Base-by-base conservation (phyloP, 2,797 vertebrate species). In the Coccyzus lansbergi region DNA sequence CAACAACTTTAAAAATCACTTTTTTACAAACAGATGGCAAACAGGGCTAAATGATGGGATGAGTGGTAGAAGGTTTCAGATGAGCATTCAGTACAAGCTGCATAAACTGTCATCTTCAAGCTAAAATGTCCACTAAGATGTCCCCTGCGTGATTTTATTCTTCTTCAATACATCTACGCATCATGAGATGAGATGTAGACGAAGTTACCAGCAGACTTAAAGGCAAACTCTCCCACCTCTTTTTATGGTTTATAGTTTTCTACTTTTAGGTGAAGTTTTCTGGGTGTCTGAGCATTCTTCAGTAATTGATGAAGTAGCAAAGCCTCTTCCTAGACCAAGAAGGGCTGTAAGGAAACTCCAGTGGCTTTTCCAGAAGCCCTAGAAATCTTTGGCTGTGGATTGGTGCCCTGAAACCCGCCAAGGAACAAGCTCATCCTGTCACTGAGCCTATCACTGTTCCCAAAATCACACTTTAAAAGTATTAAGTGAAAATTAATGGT, bases 401-500 rank as follows among this genome's bases (percentile, higher is more conserved):
- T 44, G 22, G 8, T 76, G 78, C 52, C 26, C n/a, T 67, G 52
- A 70, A 87, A 85, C 24, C 42, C 58, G 33, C 4, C 42, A 64
- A 19, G 28, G 31, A 91, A 70, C 1, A 4, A 77, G 40, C 11
- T 75, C 42, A 7, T 53, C 56, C 25, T 46, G 33, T n/a, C n/a
- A n/a, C n/a, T n/a, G n/a, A n/a, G 31, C 8, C 28, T 44, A 46
- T 2, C 3, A 1, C 70, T 38, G 6, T 13, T 76, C 55, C 74
- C 63, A 40, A 85, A 85, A 65, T 14, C n/a, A 48, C 40, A 7
- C 56, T 94, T 77, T 70, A 68, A 64, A 84, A 81, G 49, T 9
- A 49, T 68, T 80, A 78, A 91, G 53, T 28, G 86, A 93, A 91
- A 95, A 93, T 83, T 78, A 92, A 95, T 75, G 19, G 36, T 36